Evolutionary conservation across 2,113 vertebrate genomes (phyloP).

Genomic region (Lepisosteus oculatus): DNA sequence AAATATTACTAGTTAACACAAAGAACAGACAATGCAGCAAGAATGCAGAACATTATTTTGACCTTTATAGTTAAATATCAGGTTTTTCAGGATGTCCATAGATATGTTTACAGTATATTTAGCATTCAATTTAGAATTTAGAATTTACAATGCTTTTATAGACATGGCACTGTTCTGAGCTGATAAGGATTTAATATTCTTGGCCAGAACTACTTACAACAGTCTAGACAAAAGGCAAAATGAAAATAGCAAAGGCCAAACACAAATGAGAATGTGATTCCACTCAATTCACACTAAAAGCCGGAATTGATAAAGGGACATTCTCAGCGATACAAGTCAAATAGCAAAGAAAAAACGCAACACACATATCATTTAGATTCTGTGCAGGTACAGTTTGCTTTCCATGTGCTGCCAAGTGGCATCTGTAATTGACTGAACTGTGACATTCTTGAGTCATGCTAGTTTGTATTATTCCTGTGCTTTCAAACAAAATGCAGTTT

Average conservation of each 20-base stretch:
- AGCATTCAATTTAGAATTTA: background rate
- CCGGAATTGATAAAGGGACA: too few species aligned
- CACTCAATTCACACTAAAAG: too few species aligned
- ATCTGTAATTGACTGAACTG: background rate
- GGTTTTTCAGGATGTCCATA: background rate
- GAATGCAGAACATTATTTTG: conserved; percentile 26
- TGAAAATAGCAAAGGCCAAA: background rate
- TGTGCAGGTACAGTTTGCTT: background rate
- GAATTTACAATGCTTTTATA: background rate
- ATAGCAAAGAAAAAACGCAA: background rate
- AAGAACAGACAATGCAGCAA: conserved; percentile 26
- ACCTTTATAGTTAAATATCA: background rate
- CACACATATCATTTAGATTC: background rate
- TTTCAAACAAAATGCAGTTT: too few species aligned
- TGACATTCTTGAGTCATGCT: too few species aligned
- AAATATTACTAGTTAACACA: background rate
- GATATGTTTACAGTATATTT: background rate
- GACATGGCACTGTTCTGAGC: background rate
- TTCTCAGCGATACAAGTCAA: background rate
- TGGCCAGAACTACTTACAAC: background rate
- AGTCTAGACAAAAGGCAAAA: background rate
- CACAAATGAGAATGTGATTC: background rate
- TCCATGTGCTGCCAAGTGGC: background rate
- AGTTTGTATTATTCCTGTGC: too few species aligned
- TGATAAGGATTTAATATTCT: background rate